A percentile compares a stretch with the other conserved stretches of the same genome.
phyloP scores from a whole-genome alignment of 2,113 vertebrate species.

The Serilophus lunatus region DNA sequence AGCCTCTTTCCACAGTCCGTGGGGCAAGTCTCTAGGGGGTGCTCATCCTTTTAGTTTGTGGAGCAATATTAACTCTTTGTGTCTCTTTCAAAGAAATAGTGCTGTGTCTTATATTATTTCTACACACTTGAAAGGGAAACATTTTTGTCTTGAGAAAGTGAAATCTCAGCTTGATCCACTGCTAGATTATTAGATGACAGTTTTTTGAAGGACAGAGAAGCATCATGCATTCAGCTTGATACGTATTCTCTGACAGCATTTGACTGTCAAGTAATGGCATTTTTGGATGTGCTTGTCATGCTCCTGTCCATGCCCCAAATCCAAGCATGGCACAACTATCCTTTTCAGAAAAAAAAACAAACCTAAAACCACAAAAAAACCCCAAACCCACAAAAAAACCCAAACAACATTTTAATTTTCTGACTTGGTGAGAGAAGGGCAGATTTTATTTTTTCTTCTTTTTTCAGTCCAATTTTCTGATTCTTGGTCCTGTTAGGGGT shows the following conservation, averaged over 20 bases:
- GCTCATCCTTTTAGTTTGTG: not conserved
- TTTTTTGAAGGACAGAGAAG: not conserved
- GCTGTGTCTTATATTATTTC: not conserved
- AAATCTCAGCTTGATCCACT: not conserved
- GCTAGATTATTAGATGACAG: not conserved
- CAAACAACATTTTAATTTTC: not conserved
- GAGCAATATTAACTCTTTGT: not conserved
- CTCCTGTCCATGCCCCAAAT: not conserved
- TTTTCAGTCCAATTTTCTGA: not conserved
- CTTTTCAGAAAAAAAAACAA: not conserved
- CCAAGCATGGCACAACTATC: not conserved
- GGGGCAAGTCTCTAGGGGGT: not conserved
- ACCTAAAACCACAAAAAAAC: too few relatives aligned
- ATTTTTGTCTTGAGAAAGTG: not conserved
- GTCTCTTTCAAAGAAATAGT: not conserved
- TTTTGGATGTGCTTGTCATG: not conserved
- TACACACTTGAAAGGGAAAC: not conserved
- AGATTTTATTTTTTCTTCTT: not conserved
- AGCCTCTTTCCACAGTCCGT: not conserved
- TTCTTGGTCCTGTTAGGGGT: not conserved
- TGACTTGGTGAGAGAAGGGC: not conserved
- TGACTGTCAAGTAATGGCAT: not conserved
- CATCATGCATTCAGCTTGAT: not conserved
- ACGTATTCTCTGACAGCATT: not conserved
- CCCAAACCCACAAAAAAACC: too few relatives aligned